Base-by-base conservation (phyloP, 2,113 vertebrate genomes). In the Hepsetus odoe region DNA sequence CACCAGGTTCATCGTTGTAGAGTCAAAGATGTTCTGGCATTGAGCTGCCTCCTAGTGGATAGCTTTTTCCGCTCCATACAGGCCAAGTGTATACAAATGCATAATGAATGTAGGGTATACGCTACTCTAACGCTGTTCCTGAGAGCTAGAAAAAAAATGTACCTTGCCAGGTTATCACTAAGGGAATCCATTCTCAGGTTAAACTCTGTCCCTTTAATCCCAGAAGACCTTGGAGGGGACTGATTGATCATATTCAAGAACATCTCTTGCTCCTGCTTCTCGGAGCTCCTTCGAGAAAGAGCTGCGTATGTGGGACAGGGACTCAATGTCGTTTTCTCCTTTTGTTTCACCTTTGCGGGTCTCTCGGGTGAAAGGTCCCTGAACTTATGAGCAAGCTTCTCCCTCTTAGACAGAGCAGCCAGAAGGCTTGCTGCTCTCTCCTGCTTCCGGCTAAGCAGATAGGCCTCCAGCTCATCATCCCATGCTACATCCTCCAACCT, bases 121-220 rank as follows among this genome's bases (percentile, higher is more conserved):
- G 18, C 46, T 49, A 49, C 14, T 5, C 49, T 12, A 20, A 28
- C 3, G 38, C 44, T 1, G 4, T 28, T 74, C 2, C 12, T 35
- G 12, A 51, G 22, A 24, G 14, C 28, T 35, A 12, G n/a, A 12
- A 55, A 12, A 68, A 12, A 62, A 2, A 58, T 93, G 92, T 84
- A 99, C 98, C 97, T 95, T 56, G 94, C 93, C 75, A 96, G 87
- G 35, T 94, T 92, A 78, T 98, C 96, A 40, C 94, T 93, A 14
- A 96, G 94, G 53, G 96, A 95, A 88, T 98, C 94, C 96, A 98
- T 94, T 78, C 94, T 93, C 69, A 96, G 90, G 87, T 93, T 95
- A 86, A 95, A 92, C 74, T 97, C 95, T 35, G 94, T 90, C 84
- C 96, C 96, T 55, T 93, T 93, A 84, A 95, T 97, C 77, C 93